These are phyloP conservation scores for Sycobia sp. DNA, from an alignment of 1,140 invertebrate genomes.

Conservation along the genomic window DNA sequence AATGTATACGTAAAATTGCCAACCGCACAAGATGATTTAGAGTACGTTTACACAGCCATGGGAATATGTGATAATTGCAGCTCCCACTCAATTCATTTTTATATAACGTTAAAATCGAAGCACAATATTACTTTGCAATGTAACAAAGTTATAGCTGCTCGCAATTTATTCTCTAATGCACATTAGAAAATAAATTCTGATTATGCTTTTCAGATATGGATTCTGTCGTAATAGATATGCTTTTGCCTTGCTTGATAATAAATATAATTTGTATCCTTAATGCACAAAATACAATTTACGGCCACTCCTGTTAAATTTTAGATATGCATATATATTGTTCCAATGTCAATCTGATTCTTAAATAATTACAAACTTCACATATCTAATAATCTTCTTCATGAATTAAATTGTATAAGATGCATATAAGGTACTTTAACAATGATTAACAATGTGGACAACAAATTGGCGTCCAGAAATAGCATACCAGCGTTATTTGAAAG, in stretches of 20 bases:
- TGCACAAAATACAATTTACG: too few species aligned
- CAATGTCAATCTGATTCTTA: too few species aligned
- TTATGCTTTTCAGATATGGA: constrained; percentile 29
- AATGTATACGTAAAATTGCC: constrained; percentile 17
- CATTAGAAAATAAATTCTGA: constrained; percentile 9
- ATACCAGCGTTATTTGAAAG: too few species aligned
- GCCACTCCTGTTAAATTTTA: too few species aligned
- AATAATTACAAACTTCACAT: too few species aligned
- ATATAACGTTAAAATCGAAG: constrained; percentile 5
- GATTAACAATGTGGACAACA: too few species aligned
- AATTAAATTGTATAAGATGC: too few species aligned
- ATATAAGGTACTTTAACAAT: too few species aligned
- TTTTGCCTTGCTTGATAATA: not conserved
- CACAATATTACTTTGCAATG: constrained; percentile 16
- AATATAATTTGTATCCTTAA: constrained; percentile 8
- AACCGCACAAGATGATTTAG: constrained; percentile 34
- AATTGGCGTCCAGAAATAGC: too few species aligned
- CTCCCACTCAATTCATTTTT: not conserved
- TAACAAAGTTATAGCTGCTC: constrained; percentile 23
- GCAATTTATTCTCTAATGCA: constrained; percentile 3
- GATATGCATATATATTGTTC: too few species aligned
- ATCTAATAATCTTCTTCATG: too few species aligned
- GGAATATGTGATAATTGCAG: constrained; percentile 36
- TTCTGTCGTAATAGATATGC: not conserved
- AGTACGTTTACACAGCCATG: constrained; percentile 56